Conservation (phyloP, 2,888 invertebrate genomes). For the Meiosimyza platycephala region DNA sequence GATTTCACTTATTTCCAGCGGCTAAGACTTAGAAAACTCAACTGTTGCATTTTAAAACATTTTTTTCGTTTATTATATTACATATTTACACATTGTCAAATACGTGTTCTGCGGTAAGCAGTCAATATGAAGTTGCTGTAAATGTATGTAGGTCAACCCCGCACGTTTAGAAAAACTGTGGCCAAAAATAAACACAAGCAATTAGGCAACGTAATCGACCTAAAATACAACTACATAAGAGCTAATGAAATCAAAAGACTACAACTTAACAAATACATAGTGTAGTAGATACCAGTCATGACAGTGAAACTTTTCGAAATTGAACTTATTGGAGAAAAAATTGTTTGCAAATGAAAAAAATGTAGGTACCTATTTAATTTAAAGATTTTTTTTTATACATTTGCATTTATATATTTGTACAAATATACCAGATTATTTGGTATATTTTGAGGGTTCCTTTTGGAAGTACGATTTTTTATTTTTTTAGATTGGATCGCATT, state of each 20-base stretch:
- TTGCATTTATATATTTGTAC: too few species aligned
- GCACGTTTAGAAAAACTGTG: neutral
- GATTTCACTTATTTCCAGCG: too few species aligned
- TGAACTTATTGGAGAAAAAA: neutral
- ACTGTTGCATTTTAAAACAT: too few species aligned
- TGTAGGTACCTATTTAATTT: neutral
- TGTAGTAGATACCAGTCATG: neutral
- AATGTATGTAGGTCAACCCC: neutral
- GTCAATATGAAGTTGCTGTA: neutral
- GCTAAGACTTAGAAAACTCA: too few species aligned
- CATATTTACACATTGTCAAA: too few species aligned
- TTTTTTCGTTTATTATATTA: too few species aligned
- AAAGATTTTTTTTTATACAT: neutral
- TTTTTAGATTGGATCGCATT: too few species aligned
- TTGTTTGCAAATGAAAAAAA: neutral
- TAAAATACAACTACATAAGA: neutral
- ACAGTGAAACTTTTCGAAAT: neutral
- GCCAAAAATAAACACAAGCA: neutral
- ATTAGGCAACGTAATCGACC: neutral
- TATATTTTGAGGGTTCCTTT: too few species aligned
- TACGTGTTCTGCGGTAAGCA: neutral
- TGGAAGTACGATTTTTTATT: too few species aligned
- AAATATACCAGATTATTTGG: too few species aligned
- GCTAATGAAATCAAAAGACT: neutral
- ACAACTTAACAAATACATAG: conserved; percentile 3